Percentiles rank a stretch among this genome's conserved stretches.
These are phyloP conservation scores for Metaphire vulgaris DNA, from an alignment of 1,140 invertebrate genomes.

Conservation along the genomic window DNA sequence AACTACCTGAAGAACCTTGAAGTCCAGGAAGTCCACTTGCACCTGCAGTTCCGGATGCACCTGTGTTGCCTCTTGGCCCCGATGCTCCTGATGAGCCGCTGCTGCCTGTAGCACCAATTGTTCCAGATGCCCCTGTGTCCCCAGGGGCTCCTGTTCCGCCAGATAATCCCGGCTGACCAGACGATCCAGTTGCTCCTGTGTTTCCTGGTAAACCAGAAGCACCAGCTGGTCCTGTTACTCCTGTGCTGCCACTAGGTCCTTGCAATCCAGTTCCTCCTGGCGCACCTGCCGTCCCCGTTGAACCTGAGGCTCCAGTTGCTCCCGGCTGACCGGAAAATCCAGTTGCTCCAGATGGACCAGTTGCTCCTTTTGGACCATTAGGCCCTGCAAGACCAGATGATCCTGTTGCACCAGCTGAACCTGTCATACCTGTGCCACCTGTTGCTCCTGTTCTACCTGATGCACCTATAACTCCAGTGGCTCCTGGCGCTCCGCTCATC, in stretches of 20 bases:
- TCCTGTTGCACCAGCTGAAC: slow-evolving; percentile 1
- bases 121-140: slow-evolving; percentile 13
- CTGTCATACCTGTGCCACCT: background rate
- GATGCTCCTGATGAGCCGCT: background rate
- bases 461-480: background rate
- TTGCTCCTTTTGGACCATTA: background rate
- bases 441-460: background rate
- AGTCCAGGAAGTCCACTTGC: background rate
- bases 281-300: slow-evolving; percentile 3
- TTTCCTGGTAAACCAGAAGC: background rate
- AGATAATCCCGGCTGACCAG: background rate
- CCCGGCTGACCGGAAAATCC: slow-evolving; percentile 13
- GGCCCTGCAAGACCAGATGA: background rate
- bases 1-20: background rate
- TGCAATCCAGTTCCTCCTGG: background rate
- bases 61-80: slow-evolving; percentile 11
- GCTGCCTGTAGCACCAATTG: background rate
- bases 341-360: slow-evolving; percentile 7
- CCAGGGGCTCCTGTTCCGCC: slow-evolving; percentile 5
- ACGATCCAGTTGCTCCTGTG: background rate
- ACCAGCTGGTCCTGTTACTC: background rate
- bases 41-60: background rate
- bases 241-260: background rate
- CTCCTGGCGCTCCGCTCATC: background rate
- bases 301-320: slow-evolving; percentile 8